Evolutionary conservation across 2,113 vertebrate genomes (phyloP).

Genomic region (Rhinolophus sinicus): DNA sequence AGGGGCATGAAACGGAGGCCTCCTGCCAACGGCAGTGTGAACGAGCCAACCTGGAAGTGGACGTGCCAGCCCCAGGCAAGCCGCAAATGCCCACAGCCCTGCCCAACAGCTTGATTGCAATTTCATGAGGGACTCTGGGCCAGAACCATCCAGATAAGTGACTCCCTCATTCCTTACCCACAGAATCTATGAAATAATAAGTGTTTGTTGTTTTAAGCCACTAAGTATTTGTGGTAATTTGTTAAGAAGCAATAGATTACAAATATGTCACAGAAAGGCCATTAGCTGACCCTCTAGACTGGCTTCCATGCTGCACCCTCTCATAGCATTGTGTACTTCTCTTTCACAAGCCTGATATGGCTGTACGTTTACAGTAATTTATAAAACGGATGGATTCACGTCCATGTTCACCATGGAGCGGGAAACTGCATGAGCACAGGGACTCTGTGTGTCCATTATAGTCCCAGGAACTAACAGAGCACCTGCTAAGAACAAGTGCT

Average conservation of each 20-base stretch:
- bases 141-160: background rate
- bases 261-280: background rate
- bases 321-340: background rate
- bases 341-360: background rate
- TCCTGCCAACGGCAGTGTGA: background rate
- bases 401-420: background rate
- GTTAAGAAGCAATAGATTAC: background rate
- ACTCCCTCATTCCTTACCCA: background rate
- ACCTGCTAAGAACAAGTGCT: background rate
- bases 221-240: background rate
- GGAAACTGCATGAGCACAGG: background rate
- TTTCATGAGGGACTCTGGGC: background rate
- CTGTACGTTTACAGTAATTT: background rate
- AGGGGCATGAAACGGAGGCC: background rate
- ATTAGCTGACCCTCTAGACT: background rate
- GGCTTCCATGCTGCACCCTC: background rate
- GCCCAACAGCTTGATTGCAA: background rate
- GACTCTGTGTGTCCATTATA: background rate
- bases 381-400: background rate
- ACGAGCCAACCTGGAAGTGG: background rate
- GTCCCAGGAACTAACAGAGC: background rate
- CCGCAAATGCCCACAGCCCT: background rate
- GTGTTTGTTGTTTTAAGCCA: background rate
- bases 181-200: background rate
- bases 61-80: background rate